Evolutionary conservation across 2,797 vertebrate species (phyloP), one percentile per base, ranked within the genome.

Genomic region (Numenius phaeopus): DNA sequence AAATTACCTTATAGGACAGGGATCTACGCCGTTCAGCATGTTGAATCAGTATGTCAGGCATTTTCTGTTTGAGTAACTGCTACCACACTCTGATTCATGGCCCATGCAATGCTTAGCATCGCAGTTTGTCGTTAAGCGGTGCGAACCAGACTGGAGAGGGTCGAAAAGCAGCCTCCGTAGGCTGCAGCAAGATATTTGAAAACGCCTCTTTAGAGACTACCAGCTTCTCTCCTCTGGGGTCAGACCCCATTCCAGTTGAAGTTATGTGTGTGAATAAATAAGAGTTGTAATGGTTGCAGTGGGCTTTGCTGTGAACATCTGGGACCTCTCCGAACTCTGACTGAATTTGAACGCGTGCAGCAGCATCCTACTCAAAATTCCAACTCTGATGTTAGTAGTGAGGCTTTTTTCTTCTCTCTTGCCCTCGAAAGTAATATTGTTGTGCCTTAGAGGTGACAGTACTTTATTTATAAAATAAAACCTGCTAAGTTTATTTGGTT

Each of bases 321-420:
- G 57, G n/a, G 17, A 39, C 32, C 40, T 44, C 39, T 44, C 20
- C 0, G 0, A 27, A 39, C 47, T 61, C n/a, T 46, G 24, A 7
- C 24, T 5, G 1, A 12, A 57, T 71, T 42, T 0, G 0, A 52
- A 32, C 16, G 39, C 0, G 0, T 72, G 23, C 34, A 57, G 46
- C 50, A 62, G 24, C 13, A 59, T 72, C 77, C 58, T 37, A 52
- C 50, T 54, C 58, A 78, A 50, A 90, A 88, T 92, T 86, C 15
- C 39, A 71, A 6, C 55, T 67, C n/a, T 50, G 16, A 15, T 62
- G 14, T 54, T 75, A n/a, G 19, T 66, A 55, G 21, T n/a, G 39
- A 93, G 54, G 12, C 23, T 57, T 80, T 59, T 85, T 89, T 47
- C 37, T 34, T 57, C 27, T 50, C 29, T 20, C 5, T 44, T 58